Conservation (phyloP, 2,113 vertebrate species). For the Glaucidium brasilianum region DNA sequence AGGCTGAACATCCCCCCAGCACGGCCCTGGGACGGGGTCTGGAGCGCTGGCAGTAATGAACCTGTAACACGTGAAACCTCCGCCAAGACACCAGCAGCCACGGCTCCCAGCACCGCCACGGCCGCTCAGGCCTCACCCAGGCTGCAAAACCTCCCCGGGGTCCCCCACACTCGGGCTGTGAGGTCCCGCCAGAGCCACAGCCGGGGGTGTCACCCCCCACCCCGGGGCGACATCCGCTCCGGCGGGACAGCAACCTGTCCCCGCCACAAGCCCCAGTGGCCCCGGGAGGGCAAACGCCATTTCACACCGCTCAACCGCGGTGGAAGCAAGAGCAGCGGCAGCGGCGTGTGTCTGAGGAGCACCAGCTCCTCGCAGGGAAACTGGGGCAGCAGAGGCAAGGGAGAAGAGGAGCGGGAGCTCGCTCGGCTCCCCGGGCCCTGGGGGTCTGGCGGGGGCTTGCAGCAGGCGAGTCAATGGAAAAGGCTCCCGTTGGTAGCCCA, state of each 20-base stretch:
- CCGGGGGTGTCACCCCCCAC: rapidly evolving
- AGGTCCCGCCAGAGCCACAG: background rate
- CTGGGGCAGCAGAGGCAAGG: background rate
- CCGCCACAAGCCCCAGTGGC: rapidly evolving
- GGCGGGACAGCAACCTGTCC: background rate
- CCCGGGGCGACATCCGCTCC: rapidly evolving
- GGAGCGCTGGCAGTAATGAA: no score
- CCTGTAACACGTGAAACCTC: background rate
- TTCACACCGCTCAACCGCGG: background rate
- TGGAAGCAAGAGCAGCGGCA: background rate
- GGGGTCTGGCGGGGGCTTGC: background rate
- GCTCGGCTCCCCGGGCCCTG: background rate
- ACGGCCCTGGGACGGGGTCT: no score
- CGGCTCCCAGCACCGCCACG: background rate
- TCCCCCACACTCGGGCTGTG: rapidly evolving
- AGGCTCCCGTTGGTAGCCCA: background rate
- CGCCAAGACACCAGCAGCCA: background rate
- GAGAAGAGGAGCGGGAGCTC: background rate
- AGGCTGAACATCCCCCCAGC: background rate
- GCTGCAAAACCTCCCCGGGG: background rate
- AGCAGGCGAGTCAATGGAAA: background rate
- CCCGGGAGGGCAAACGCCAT: background rate
- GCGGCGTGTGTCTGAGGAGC: background rate
- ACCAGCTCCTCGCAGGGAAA: background rate
- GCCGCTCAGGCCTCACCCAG: background rate